Conservation (phyloP, 2,113 vertebrate genomes). For the Chaetodon auriga region DNA sequence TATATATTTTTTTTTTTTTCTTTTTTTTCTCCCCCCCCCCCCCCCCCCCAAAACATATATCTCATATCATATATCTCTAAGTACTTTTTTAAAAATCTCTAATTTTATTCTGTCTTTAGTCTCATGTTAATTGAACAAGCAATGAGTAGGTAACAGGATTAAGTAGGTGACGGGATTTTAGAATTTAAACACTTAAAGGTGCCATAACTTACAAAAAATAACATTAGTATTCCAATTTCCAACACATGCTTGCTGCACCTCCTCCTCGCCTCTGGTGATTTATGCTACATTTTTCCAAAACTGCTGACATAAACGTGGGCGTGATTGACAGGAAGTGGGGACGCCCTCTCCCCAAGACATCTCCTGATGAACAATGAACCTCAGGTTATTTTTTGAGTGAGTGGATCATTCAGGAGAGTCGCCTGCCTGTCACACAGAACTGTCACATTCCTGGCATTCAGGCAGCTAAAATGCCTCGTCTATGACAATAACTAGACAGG, state of each 20-base stretch:
- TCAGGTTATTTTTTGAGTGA: slow-evolving; percentile 25
- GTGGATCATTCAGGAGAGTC: slow-evolving; percentile 7
- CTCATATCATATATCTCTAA: too few species aligned
- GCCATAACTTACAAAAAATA: not conserved
- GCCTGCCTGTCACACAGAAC: not conserved
- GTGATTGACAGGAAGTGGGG: slow-evolving; percentile 32
- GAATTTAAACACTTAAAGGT: not conserved
- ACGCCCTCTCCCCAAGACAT: slow-evolving; percentile 11
- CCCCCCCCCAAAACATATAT: not conserved
- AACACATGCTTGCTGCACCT: not conserved
- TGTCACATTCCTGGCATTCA: not conserved
- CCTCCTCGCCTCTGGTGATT: not conserved
- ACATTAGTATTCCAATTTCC: not conserved
- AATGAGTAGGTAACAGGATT: not conserved
- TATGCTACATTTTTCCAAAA: slow-evolving; percentile 22
- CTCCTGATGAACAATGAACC: slow-evolving; percentile 28
- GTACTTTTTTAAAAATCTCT: not conserved
- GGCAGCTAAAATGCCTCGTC: not conserved
- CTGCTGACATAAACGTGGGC: slow-evolving; percentile 22
- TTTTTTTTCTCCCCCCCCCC: too few species aligned
- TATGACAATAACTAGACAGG: not conserved
- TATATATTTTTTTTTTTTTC: too few species aligned
- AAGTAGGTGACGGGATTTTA: not conserved
- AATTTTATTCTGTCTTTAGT: not conserved
- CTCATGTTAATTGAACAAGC: not conserved